A percentile compares a stretch with the other conserved stretches of the same genome.
Conservation (phyloP, 2,797 vertebrate genomes). For the Sarcophilus harrisii region DNA sequence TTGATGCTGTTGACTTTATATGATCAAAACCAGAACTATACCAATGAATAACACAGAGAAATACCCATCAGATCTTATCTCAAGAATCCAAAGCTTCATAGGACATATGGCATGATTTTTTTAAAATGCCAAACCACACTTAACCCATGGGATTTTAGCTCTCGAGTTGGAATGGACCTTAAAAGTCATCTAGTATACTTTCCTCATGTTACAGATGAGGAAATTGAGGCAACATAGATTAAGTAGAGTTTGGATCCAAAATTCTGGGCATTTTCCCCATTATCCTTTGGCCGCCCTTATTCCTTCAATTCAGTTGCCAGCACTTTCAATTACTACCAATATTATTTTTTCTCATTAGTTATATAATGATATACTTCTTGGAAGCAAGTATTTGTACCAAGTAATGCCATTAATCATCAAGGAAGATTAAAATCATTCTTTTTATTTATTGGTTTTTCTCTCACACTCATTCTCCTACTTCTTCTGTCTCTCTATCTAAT, state of each 20-base stretch:
- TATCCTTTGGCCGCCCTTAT: neutral
- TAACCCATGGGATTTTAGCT: neutral
- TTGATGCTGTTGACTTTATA: neutral
- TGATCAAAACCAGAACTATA: neutral
- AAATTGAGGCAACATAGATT: neutral
- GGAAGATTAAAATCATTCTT: neutral
- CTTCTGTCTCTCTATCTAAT: neutral
- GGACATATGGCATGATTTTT: neutral
- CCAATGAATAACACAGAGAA: neutral
- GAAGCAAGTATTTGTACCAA: neutral
- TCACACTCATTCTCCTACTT: no score
- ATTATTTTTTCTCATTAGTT: neutral
- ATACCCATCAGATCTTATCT: neutral
- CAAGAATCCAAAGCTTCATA: neutral
- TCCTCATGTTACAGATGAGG: neutral
- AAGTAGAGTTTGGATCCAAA: neutral
- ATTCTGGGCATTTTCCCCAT: neutral
- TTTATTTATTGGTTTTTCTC: no score
- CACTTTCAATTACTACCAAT: neutral
- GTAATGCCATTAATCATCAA: no score
- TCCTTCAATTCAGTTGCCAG: neutral
- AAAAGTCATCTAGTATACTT: neutral
- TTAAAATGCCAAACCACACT: neutral
- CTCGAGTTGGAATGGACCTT: neutral
- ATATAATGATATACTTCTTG: neutral